Base-by-base conservation (phyloP, 2,797 vertebrate genomes). In the Zonotrichia albicollis region DNA sequence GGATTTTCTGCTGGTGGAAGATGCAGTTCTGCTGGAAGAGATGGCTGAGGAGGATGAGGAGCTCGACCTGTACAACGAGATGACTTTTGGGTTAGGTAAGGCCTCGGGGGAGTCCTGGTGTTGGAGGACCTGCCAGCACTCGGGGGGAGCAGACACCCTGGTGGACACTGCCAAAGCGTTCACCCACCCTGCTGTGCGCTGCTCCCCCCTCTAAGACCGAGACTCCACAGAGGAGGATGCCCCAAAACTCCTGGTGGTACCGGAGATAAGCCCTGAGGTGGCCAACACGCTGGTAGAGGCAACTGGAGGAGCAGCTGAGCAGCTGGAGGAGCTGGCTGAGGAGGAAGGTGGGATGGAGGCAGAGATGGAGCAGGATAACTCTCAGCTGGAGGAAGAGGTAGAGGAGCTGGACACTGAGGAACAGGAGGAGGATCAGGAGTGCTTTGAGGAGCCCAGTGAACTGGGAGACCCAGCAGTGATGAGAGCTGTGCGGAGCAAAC, bases 51-150 rank as follows among this genome's bases (percentile, higher is more conserved):
- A 99, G 72, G 98, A 99, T 77, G 98, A 98, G 84, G 97, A 98
- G 34, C 97, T 98, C 13, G 98, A 98, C 66, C 90, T 98, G n/a
- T 97, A 98, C 97, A 99, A 98, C 6, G 98, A 98, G 27, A 98
- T 98, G 97, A 99, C 98, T 6, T 98, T 98, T 96, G 98, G 98
- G 50, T 96, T 98, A 97, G 98, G 99, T 98, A 97, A 92, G 95
- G 36, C 38, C 29, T 73, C 13, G 45, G n/a, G 71, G 66, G 27
- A 54, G 14, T 30, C 26, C 6, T 5, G 15, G 21, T 22, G 10
- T 11, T 1, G 15, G 66, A n/a, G 21, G 4, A 53, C 8, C 42
- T 32, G 27, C 58, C 36, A 73, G 60, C 53, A 29, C 32, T 32
- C 4, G 0, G 12, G 27, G 66, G 64, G 30, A 61, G 25, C 16